Conservation (phyloP, 2,888 invertebrate species). For the Lepidocyrtinus sp. region DNA sequence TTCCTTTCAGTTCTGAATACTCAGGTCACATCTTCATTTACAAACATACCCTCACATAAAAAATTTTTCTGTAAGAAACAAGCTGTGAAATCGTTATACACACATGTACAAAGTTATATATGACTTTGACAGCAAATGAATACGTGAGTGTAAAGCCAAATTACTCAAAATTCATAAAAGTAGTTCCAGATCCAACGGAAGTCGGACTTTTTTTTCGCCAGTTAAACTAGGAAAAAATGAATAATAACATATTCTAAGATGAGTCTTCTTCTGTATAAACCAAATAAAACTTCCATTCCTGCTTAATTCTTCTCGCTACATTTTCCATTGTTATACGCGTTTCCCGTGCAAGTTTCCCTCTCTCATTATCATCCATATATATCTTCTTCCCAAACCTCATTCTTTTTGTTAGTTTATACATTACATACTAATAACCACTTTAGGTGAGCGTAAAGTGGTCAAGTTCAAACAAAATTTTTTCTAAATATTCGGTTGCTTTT, state of each 20-base stretch:
- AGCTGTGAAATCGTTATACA: conserved; percentile 26
- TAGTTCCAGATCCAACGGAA: conserved; percentile 62
- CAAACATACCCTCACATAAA: neutral
- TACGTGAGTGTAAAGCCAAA: conserved; percentile 58
- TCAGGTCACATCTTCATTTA: conserved; percentile 49
- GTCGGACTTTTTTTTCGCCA: conserved; percentile 55
- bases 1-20: conserved; percentile 28
- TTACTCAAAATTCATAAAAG: conserved; percentile 59
- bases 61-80: conserved; percentile 12
- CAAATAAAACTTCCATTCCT: conserved; percentile 14
- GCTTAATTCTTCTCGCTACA: neutral
- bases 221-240: conserved; percentile 46
- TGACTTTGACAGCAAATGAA: conserved; percentile 56
- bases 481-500: conserved; percentile 37
- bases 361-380: neutral
- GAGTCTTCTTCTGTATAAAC: neutral
- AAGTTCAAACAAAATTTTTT: conserved; percentile 15
- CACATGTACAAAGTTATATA: conserved; percentile 38
- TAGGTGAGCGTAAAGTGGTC: neutral
- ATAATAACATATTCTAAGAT: conserved; percentile 31
- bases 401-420: neutral
- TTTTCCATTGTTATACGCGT: neutral
- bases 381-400: neutral
- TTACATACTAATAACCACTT: neutral
- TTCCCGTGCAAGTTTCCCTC: neutral